Conservation (phyloP, 2,888 invertebrate genomes). For the Zygothrica quintamaculata region DNA sequence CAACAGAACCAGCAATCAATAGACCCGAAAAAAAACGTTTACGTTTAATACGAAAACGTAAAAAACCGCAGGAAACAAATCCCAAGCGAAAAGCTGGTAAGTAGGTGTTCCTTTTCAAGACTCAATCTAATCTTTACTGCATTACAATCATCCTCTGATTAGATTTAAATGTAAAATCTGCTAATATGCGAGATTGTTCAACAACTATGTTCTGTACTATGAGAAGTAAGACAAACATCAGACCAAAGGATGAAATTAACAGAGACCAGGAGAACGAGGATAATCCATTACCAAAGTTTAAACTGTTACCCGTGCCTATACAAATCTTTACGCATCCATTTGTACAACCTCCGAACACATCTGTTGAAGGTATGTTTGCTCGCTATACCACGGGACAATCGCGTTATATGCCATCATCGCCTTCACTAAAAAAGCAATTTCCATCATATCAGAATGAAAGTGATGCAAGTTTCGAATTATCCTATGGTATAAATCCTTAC, state of each 20-base stretch:
- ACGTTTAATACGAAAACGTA: not conserved
- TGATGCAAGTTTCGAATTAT: no score
- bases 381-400: no score
- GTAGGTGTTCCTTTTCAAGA: not conserved
- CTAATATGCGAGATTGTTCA: slow-evolving; percentile 41
- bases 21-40: not conserved
- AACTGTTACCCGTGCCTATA: not conserved
- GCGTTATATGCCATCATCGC: no score
- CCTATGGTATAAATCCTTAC: not conserved
- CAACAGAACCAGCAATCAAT: not conserved
- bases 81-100: slow-evolving; percentile 5
- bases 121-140: no score
- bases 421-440: no score
- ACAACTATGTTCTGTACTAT: slow-evolving; percentile 70
- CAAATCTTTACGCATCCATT: not conserved
- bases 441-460: no score
- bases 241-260: not conserved
- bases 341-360: no score
- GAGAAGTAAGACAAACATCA: not conserved
- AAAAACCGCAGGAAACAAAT: not conserved
- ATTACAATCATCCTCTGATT: no score
- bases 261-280: not conserved
- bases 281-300: not conserved
- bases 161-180: not conserved
- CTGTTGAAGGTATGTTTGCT: no score